phyloP scores from a whole-genome alignment of 1,140 invertebrate species.

The Physella acuta region DNA sequence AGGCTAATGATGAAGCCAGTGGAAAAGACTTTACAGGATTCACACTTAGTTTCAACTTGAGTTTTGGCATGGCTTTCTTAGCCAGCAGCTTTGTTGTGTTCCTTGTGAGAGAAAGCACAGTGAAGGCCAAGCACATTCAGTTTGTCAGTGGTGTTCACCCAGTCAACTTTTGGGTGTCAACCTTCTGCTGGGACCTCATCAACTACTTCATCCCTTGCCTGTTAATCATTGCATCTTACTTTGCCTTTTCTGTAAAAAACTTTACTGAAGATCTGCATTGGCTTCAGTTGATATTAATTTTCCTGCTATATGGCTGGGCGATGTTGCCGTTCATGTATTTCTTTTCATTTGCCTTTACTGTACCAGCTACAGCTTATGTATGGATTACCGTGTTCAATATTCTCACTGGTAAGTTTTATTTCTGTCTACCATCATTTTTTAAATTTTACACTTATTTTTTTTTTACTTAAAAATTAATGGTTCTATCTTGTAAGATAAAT shows the following conservation, averaged over 20 bases:
- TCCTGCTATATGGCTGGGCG: conserved; percentile 56
- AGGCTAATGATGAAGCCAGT: conserved; percentile 4
- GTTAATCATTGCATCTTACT: conserved; percentile 46
- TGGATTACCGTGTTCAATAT: conserved; percentile 53
- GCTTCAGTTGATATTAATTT: conserved; percentile 58
- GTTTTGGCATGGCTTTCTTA: conserved; percentile 57
- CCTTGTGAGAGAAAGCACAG: conserved; percentile 49
- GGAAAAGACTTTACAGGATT: conserved; percentile 35
- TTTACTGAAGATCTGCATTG: conserved; percentile 60
- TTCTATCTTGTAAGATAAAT: too few species aligned
- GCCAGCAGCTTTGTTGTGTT: conserved; percentile 53
- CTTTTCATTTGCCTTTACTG: conserved; percentile 51
- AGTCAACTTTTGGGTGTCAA: conserved; percentile 71
- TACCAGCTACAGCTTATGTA: conserved; percentile 53
- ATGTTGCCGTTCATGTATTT: conserved; percentile 55
- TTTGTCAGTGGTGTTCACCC: conserved; percentile 65
- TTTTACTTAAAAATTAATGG: too few species aligned
- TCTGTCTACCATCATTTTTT: too few species aligned
- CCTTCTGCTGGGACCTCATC: conserved; percentile 71
- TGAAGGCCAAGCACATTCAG: conserved; percentile 54
- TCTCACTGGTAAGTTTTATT: conserved; percentile 50
- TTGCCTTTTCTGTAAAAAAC: conserved; percentile 44
- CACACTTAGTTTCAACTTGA: conserved; percentile 41
- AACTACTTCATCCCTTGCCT: conserved; percentile 53
- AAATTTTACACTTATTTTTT: too few species aligned